phyloP scores from a whole-genome alignment of 2,797 vertebrate genomes.

The Menidia menidia region DNA sequence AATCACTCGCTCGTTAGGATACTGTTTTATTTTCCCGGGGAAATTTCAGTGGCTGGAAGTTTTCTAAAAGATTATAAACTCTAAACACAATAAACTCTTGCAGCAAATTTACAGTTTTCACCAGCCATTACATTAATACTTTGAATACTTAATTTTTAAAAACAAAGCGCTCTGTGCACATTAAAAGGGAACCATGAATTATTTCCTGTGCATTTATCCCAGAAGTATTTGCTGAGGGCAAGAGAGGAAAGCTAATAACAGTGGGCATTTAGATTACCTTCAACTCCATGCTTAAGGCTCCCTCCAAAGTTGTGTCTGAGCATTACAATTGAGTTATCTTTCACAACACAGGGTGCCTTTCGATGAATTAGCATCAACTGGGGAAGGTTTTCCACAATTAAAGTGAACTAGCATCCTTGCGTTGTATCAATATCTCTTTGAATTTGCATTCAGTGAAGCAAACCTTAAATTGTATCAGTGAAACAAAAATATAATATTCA shows the following conservation, averaged over 20 bases:
- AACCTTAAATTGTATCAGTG: background rate
- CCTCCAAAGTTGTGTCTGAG: slow-evolving; percentile 76
- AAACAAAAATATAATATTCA: background rate
- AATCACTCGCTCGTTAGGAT: slow-evolving; percentile 23
- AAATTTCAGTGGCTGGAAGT: background rate
- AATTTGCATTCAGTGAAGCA: background rate
- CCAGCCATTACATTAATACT: slow-evolving; percentile 70
- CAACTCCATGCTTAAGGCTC: slow-evolving; percentile 73
- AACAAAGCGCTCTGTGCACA: background rate
- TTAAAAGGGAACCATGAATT: background rate
- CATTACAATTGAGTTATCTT: slow-evolving; percentile 69
- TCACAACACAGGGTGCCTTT: background rate
- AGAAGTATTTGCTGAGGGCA: slow-evolving; percentile 14
- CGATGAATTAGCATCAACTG: slow-evolving; percentile 1
- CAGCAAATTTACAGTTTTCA: slow-evolving; percentile 82
- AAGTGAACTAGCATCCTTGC: background rate
- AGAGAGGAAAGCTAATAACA: background rate
- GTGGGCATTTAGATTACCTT: slow-evolving; percentile 11
- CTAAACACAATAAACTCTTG: background rate
- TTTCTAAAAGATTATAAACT: background rate
- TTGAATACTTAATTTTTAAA: background rate
- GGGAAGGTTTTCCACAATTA: background rate
- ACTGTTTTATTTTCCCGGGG: slow-evolving; percentile 5
- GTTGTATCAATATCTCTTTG: background rate
- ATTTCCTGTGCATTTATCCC: background rate